A percentile compares a stretch with the other conserved stretches of the same genome.
phyloP scores from a whole-genome alignment of 1,140 invertebrate genomes.

The Saccostrea glomerata region DNA sequence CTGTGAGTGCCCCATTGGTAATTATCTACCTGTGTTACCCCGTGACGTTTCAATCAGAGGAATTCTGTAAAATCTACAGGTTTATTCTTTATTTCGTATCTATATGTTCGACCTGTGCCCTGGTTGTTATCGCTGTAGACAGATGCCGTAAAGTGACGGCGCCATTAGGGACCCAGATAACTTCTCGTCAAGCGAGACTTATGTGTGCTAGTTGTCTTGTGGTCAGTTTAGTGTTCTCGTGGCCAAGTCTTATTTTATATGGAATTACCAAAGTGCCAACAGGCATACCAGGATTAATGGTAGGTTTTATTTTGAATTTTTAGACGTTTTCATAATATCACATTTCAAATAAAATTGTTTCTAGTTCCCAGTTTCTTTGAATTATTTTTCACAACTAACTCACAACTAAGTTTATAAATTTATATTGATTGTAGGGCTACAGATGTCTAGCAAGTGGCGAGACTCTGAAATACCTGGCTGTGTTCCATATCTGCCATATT shows the following conservation, averaged over 20 bases:
- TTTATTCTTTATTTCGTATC: slow-evolving; percentile 55
- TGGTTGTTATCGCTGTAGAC: slow-evolving; percentile 65
- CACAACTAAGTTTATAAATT: not conserved
- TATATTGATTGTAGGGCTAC: slow-evolving; percentile 44
- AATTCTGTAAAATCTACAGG: slow-evolving; percentile 60
- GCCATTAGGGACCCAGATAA: slow-evolving; percentile 58
- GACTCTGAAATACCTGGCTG: slow-evolving; percentile 33
- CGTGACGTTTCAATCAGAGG: slow-evolving; percentile 44
- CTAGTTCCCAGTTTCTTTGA: too few species aligned
- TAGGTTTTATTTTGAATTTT: not conserved
- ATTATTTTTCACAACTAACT: too few species aligned
- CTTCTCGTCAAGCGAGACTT: slow-evolving; percentile 46
- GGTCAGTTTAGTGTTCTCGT: slow-evolving; percentile 51
- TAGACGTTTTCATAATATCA: too few species aligned
- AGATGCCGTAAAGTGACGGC: slow-evolving; percentile 58
- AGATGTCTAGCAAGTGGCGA: slow-evolving; percentile 49
- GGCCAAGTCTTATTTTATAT: slow-evolving; percentile 57
- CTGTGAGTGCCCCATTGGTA: slow-evolving; percentile 61
- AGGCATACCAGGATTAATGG: slow-evolving; percentile 38
- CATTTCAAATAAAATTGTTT: too few species aligned
- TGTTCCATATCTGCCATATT: slow-evolving; percentile 49
- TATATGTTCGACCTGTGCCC: slow-evolving; percentile 55
- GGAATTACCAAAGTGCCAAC: slow-evolving; percentile 44
- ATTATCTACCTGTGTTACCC: slow-evolving; percentile 57
- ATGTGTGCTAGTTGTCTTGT: slow-evolving; percentile 50